A percentile compares a stretch with the other conserved stretches of the same genome.
Evolutionary conservation across 2,888 invertebrate species (phyloP).

Genomic region (Bibio marci): DNA sequence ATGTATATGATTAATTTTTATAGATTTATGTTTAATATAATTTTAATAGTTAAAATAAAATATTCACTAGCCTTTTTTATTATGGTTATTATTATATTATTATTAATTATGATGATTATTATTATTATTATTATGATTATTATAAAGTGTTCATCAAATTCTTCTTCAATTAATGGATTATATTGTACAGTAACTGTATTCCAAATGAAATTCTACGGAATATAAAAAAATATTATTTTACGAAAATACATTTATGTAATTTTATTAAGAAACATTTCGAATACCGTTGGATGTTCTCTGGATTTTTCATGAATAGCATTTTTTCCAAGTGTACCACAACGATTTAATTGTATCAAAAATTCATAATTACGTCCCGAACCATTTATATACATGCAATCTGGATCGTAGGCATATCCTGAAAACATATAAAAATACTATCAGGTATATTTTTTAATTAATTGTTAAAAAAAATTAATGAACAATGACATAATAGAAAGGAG

Average conservation of each 20-base stretch:
- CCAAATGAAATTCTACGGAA: slow-evolving; percentile 89
- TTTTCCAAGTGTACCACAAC: slow-evolving; percentile 80
- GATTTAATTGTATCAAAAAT: slow-evolving; percentile 81
- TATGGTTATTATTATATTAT: too few relatives aligned
- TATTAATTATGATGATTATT: too few relatives aligned
- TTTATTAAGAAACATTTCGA: slow-evolving; percentile 16
- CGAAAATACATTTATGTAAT: too few relatives aligned
- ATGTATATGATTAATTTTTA: too few relatives aligned
- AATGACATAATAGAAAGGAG: too few relatives aligned
- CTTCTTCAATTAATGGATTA: slow-evolving; percentile 83
- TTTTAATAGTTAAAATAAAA: too few relatives aligned
- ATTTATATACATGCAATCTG: slow-evolving; percentile 89
- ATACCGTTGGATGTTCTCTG: slow-evolving; percentile 71
- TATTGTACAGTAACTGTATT: slow-evolving; percentile 91
- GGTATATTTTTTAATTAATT: slow-evolving; percentile 9
- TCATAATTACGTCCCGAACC: slow-evolving; percentile 82
- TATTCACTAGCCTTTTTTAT: too few relatives aligned
- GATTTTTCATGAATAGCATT: slow-evolving; percentile 73
- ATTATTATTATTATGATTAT: too few relatives aligned
- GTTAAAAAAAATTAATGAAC: neutral
- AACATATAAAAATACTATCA: too few relatives aligned
- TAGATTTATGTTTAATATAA: too few relatives aligned
- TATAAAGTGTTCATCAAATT: slow-evolving; percentile 88
- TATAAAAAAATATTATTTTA: slow-evolving; percentile 7
- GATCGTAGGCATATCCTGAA: slow-evolving; percentile 82